Evolutionary conservation across 2,888 invertebrate genomes (phyloP).

Genomic region (Apotomis capreana): DNA sequence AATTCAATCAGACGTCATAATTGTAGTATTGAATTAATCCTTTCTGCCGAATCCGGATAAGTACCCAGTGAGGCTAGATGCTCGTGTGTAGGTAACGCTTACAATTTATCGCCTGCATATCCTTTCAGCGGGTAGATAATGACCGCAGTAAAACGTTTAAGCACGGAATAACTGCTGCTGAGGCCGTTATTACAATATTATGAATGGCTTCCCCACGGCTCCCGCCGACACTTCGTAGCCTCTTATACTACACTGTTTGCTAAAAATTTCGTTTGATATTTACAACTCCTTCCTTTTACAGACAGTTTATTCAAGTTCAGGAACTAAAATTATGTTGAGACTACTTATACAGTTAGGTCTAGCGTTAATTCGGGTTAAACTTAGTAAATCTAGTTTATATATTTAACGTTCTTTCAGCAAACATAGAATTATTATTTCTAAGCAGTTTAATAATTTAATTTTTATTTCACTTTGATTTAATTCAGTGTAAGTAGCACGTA

Average conservation of each 20-base stretch:
- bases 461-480: no score
- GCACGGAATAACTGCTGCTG: slow-evolving; percentile 81
- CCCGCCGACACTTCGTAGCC: slow-evolving; percentile 47
- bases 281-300: slow-evolving; percentile 27
- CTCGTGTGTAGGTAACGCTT: slow-evolving; percentile 66
- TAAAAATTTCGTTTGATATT: slow-evolving; percentile 33
- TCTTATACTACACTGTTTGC: slow-evolving; percentile 47
- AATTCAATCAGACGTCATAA: neutral
- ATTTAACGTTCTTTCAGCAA: no score
- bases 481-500: no score
- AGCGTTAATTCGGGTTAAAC: neutral
- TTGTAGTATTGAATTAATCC: neutral
- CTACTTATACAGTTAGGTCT: neutral
- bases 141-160: slow-evolving; percentile 84
- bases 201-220: slow-evolving; percentile 76
- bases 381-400: neutral
- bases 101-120: slow-evolving; percentile 82
- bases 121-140: slow-evolving; percentile 83
- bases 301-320: neutral
- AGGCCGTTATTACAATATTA: slow-evolving; percentile 83
- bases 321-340: neutral
- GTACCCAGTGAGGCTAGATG: slow-evolving; percentile 18
- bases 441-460: no score
- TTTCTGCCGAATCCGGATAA: slow-evolving; percentile 12
- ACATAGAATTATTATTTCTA: no score